Percentiles rank a stretch among this genome's conserved stretches.
Conservation (phyloP, 2,113 vertebrate species). For the Eptatretus burgeri region DNA sequence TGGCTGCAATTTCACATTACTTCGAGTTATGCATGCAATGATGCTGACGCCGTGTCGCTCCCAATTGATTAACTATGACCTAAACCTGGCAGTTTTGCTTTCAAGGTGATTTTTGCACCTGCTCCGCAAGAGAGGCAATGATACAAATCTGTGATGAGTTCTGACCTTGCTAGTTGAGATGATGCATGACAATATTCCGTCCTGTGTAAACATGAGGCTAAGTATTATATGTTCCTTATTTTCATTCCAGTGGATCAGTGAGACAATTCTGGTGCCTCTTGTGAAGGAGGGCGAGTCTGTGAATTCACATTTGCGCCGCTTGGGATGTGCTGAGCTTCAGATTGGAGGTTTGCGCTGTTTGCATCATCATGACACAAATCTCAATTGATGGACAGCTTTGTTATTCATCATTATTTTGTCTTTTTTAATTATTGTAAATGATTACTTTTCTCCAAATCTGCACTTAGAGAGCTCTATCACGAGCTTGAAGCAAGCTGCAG, state of each 20-base stretch:
- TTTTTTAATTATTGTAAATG: background rate
- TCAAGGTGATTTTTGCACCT: no score
- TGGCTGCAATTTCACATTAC: no score
- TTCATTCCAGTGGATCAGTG: conserved; percentile 52
- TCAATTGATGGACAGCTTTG: background rate
- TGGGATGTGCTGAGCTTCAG: conserved; percentile 71
- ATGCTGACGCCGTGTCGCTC: no score
- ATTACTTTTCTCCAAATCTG: fast-evolving
- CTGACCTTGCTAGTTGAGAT: no score
- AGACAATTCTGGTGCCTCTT: conserved; percentile 59
- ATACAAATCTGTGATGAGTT: no score
- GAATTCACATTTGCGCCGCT: conserved; percentile 56
- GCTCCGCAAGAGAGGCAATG: no score
- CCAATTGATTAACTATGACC: no score
- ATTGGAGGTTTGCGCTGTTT: conserved; percentile 37
- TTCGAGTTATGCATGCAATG: no score
- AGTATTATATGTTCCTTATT: conserved; percentile 8
- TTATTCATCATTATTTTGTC: background rate
- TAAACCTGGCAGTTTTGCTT: no score
- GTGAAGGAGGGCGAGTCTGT: conserved; percentile 63
- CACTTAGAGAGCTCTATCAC: conserved; percentile 58
- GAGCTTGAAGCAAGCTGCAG: conserved; percentile 63
- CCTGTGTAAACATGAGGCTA: no score
- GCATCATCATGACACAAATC: no score
- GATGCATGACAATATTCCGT: no score